Evolutionary conservation across 2,888 invertebrate species (phyloP), one percentile per base, ranked within the genome.

Genomic region (Dendrolimus pini): DNA sequence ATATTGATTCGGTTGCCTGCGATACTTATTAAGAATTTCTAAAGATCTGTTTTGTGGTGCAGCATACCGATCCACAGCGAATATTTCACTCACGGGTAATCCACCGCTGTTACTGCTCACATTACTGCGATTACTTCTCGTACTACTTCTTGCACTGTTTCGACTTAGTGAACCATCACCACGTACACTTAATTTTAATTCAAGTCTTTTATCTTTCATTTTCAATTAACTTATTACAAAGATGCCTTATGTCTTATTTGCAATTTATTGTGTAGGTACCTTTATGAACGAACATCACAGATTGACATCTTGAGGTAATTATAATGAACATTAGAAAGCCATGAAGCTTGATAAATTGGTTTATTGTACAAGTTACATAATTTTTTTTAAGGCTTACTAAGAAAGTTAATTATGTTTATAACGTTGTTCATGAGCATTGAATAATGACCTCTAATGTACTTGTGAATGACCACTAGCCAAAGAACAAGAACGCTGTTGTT

Each of bases 151-250:
- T 14, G 76, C 68, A 68, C 82, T 82, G 70, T 84, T 84, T 54
- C 90, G 79, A 61, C 79, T 82, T 62, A 90, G 67, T 56, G 90
- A 87, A 63, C 89, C 87, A 61, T 91, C 91, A 53, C 90, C 89
- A 53, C 89, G 85, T 59, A 91, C 90, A 70, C 88, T 91, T 61
- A 91, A 70, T 65, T 83, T 91, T 59, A 91, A 75, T 80, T 91
- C 84, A 47, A 91, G 73, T 78, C 88, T 85, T 78, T 87, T 89
- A 68, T 90, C 85, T 80, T 82, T 90, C 90, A 90, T 90, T 62
- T 62, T 85, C 68, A 62, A 54, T 67, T 62, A 42, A 55, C 18
- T 18, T 52, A 56, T 71, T 81, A 77, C 83, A 85, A 87, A 86
- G 83, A 81, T 78, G 78, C 77, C 75, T 75, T 71, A 71, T 72